Evolutionary conservation across 2,797 vertebrate genomes (phyloP).

Genomic region (Gobio occitaniae): DNA sequence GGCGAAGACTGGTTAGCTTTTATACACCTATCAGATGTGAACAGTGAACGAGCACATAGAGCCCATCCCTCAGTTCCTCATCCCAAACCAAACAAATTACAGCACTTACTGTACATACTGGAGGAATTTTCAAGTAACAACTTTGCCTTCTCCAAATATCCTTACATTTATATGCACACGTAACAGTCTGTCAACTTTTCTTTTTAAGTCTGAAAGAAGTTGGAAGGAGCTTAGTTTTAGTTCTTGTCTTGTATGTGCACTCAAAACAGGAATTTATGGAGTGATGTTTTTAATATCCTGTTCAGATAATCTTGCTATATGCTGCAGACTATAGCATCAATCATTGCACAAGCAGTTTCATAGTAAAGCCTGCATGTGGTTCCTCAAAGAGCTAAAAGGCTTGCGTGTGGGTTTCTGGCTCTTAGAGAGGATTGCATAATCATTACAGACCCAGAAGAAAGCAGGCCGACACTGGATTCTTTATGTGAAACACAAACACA

Average conservation of each 20-base stretch:
- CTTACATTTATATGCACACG: neutral
- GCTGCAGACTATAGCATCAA: neutral
- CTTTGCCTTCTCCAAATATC: constrained; percentile 1
- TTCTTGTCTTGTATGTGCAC: neutral
- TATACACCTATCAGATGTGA: neutral
- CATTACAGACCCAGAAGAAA: neutral
- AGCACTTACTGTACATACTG: neutral
- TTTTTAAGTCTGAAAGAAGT: neutral
- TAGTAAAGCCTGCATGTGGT: neutral
- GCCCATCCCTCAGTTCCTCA: neutral
- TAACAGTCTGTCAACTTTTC: neutral
- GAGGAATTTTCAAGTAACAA: neutral
- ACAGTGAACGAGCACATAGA: neutral
- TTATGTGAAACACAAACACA: constrained; percentile 18
- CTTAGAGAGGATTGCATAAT: constrained; percentile 18
- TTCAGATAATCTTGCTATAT: neutral
- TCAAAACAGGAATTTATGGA: constrained; percentile 18
- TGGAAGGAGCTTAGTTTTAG: neutral
- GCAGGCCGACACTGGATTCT: neutral
- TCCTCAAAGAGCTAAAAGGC: neutral
- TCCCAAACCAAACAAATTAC: constrained; percentile 6
- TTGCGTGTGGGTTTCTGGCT: constrained; percentile 11
- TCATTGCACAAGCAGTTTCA: constrained; percentile 1
- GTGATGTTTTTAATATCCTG: neutral
- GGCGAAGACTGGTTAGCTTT: neutral